Evolutionary conservation across 2,888 invertebrate genomes (phyloP), one percentile per base, ranked within the genome.

Genomic region (Anoplius nigerrimus): DNA sequence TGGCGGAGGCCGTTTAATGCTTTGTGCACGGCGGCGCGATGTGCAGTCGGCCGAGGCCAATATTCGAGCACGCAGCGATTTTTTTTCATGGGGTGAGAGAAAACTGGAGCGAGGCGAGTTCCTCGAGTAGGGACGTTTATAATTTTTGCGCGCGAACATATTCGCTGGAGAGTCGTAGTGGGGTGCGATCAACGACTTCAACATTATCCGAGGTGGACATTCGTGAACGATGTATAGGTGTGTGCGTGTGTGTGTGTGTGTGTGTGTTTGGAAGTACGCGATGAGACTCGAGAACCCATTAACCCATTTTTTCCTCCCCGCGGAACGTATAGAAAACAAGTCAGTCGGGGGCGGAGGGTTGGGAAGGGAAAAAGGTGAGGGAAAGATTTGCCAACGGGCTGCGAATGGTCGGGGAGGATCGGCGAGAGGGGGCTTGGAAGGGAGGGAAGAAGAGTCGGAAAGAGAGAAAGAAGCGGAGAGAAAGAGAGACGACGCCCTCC

Each of bases 181-280:
- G 34, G 11, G 4, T 34, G 34, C 34, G 34, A 11, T 34, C 6
- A 34, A 6, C 34, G 34, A 11, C 34, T 34, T 34, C 11, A 34
- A 13, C 6, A 11, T 34, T 34, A 34, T 34, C 4, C 34, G 34
- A 34, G 6, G 4, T 34, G 34, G 34, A 34, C 6, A 34, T 34
- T 11, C 11, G 11, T 6, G 34, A 21, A 20, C 34, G 34, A 45
- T 53, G 34, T 34, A 48, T 61, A 8, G 21, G n/a, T n/a, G n/a
- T n/a, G n/a, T n/a, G n/a, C n/a, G n/a, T n/a, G n/a, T n/a, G n/a
- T n/a, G n/a, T n/a, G n/a, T n/a, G n/a, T n/a, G 16, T n/a, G 43
- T 43, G 52, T 15, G 27, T n/a, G 64, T 62, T 64, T 64, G 61
- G 61, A 64, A 64, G 61, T 64, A 64, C 2, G 52, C 11, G 52